Percentiles rank a stretch among this genome's conserved stretches.
Evolutionary conservation across 2,113 vertebrate genomes (phyloP).

Genomic region (Passerina amoena): DNA sequence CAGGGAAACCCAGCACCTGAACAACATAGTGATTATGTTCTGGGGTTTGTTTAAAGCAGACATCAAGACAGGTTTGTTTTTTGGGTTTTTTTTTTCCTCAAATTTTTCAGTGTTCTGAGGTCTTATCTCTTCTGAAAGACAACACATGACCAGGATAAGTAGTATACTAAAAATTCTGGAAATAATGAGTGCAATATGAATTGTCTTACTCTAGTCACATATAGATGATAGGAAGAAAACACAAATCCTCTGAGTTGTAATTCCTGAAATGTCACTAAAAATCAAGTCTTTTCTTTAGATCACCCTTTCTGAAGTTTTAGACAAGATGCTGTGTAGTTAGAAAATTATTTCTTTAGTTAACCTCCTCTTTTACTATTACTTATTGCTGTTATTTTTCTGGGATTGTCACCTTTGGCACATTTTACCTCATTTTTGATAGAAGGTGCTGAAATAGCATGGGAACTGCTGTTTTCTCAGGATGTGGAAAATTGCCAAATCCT

Average conservation of each 20-base stretch:
- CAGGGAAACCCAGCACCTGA: neutral
- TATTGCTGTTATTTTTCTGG: neutral
- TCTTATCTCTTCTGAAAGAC: neutral
- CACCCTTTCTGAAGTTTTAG: neutral
- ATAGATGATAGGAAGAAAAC: neutral
- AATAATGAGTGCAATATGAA: neutral
- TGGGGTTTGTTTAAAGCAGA: neutral
- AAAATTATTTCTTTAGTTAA: neutral
- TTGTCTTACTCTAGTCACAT: neutral
- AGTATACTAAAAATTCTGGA: neutral
- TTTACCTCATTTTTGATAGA: neutral
- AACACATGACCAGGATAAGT: neutral
- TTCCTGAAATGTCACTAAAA: neutral
- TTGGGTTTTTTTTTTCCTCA: neutral
- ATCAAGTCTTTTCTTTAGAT: neutral
- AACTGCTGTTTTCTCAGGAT: neutral
- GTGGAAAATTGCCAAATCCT: neutral
- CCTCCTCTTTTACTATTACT: neutral
- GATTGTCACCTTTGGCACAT: neutral
- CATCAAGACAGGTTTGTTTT: neutral
- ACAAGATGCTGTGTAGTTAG: neutral
- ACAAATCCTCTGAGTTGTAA: neutral
- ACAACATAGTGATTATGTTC: neutral
- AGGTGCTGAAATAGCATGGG: neutral
- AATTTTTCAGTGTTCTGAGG: neutral